Evolutionary conservation across 2,113 vertebrate genomes (phyloP), one percentile per base, ranked within the genome.

Genomic region (Charina bottae): DNA sequence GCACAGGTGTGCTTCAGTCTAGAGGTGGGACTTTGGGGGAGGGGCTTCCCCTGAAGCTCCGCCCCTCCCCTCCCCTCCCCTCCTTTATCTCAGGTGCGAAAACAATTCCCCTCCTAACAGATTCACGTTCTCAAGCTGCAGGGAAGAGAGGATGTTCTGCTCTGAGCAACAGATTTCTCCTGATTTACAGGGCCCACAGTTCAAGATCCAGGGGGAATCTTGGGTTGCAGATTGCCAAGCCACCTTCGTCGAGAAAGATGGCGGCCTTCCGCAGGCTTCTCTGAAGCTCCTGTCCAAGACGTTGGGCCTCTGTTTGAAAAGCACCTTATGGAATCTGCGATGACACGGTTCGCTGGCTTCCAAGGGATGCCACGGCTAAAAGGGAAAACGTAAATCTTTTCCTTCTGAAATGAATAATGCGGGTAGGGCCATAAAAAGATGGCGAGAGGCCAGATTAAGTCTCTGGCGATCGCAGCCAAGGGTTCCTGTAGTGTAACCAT

Each of bases 401-500:
- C 72, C 62, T 83, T 10, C 83, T 6, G 4, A 87, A 91, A 88
- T 87, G 90, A 91, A 91, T 91, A 91, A 91, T 83, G 78, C 33
- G 87, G 90, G 28, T 42, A 72, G 68, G 33, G 11, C 37, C 54
- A 59, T 91, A 87, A 88, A 91, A 56, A 56, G 85, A 87, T 46
- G 84, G 85, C 13, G 13, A 42, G 83, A 23, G 90, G 49, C 23
- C 23, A 11, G 58, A 91, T 91, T 87, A 72, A 56, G 62, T 13
- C 83, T 64, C 85, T 24, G 9, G 12, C 42, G 15, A 78, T 12
- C 6, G 33, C 54, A 87, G 62, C 23, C 24, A 21, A 13, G 33
- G 26, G 54, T 59, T 87, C 85, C 33, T 59, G 85, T 37, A 91
- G 90, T 58, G 85, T 59, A 78, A 58, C 49, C 56, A 5, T 15